Base-by-base conservation (phyloP, 2,797 vertebrate species). In the Smutsia gigantea region DNA sequence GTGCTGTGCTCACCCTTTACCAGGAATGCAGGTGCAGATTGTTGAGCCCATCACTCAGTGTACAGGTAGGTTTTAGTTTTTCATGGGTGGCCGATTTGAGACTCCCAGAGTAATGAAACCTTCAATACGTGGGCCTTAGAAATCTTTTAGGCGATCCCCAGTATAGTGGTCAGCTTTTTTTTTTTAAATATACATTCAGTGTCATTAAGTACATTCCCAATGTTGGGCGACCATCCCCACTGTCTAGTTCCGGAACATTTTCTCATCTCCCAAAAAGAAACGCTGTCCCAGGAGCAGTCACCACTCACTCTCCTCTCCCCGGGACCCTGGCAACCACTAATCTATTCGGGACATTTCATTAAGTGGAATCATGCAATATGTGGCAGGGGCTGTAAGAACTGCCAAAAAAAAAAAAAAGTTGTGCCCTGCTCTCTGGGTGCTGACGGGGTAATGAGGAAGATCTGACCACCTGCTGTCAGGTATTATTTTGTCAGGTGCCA, bases 361-460 rank as follows among this genome's bases (percentile, higher is more conserved):
- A 31, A 87, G 27, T 83, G 27, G 19, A 87, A 79, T 93, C 12
- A 7, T 11, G 21, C 7, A 68, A 1, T 90, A 19, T 21, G 7
- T 83, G 74, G 1, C 37, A 69, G 34, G 19, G 37, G 3, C 49
- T 85, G 1, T 68, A 7, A 78, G 17, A 81, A 12, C 55, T 53
- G 37, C 25, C 15, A 53, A 7, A 71, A 27, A 55, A 5, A 0
- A 46, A 7, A 31, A 3, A 18, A 8, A 37, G 49, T 42, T 46
- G 42, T 63, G n/a, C 84, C 61, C 53, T 95, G 34, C 18, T 17
- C 13, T 64, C 14, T 53, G 42, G 53, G n/a, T 94, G 34, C 66
- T 63, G 64, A 37, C 17, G 68, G 55, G 72, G 4, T 94, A 59
- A 92, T 88, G 79, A 69, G 29, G 27, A 92, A 92, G 55, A 85